A percentile compares a stretch with the other conserved stretches of the same genome.
phyloP scores from a whole-genome alignment of 2,888 invertebrate genomes.

The Drosophila differens region DNA sequence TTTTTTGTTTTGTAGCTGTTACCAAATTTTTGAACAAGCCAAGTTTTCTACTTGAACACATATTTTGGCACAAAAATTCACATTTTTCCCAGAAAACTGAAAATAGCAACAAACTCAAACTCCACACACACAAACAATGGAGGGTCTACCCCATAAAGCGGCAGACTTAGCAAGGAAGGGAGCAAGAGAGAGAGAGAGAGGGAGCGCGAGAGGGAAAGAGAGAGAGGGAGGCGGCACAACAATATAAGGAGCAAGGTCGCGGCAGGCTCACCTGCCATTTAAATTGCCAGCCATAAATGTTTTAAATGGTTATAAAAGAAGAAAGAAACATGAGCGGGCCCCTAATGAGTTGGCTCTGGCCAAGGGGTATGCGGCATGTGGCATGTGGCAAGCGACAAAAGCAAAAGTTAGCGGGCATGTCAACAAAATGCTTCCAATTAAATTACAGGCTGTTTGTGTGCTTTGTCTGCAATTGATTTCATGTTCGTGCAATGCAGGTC shows the following conservation, averaged over 20 bases:
- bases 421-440: conserved; percentile 52
- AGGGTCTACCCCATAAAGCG: background rate
- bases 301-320: conserved; percentile 74
- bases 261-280: conserved; percentile 67
- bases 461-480: conserved; percentile 52
- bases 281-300: conserved; percentile 74
- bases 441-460: conserved; percentile 29
- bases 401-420: conserved; percentile 37
- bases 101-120: conserved; percentile 41
- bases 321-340: conserved; percentile 35
- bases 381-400: conserved; percentile 22
- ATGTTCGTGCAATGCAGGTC: conserved; percentile 40
- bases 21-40: background rate
- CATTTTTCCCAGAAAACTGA: conserved; percentile 53
- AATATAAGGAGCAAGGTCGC: conserved; percentile 67
- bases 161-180: background rate
- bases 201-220: background rate
- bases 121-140: conserved; percentile 2
- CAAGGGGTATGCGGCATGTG: background rate
- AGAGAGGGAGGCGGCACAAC: background rate
- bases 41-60: background rate
- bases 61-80: background rate
- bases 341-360: conserved; percentile 39
- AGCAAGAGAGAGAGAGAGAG: background rate
- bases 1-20: background rate